Base-by-base conservation (phyloP, 2,888 invertebrate genomes). In the Noctua janthe region DNA sequence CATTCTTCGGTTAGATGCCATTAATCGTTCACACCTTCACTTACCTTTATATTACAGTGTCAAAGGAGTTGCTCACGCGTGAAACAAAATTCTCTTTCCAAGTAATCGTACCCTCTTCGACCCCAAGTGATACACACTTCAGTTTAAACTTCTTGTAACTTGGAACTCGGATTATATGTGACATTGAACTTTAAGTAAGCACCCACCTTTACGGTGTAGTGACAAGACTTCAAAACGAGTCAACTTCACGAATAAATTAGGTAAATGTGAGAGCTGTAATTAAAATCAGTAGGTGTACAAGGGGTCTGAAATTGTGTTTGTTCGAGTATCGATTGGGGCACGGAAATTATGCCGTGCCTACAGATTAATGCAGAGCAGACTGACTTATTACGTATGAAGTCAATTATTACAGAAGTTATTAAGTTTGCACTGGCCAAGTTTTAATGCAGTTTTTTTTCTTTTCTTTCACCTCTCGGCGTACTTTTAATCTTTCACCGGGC, bases 1-100 rank as follows among this genome's bases (percentile, higher is more conserved):
- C 92, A 93, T 94, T 93, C 91, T 93, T 93, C 88, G 92, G 92
- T 92, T 91, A 91, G 91, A 89, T 91, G 89, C 85, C 88, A 92
- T 92, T 91, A 91, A 91, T 91, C 89, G 90, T 83, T 89, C 78
- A 70, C 87, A 89, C 87, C 87, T 90, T 82, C 71, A 79, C 71
- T 76, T 75, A 76, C 76, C 76, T 87, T 87, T 82, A 83, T 72
- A 70, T 77, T 51, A 71, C 54, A 67, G 71, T 83, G 79, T 83
- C 83, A 83, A 89, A 79, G 78, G 78, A 67, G 29, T 49, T 78
- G 73, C 70, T 77, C 85, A 80, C 71, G 78, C 80, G 81, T 87
- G 62, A 76, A 83, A 77, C 88, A 77, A 78, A 88, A 85, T 84
- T 82, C 74, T 78, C 74, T 72, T 66, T 75, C 73, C 54, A 80